These are phyloP conservation scores for Verasper variegatus DNA, from an alignment of 2,113 vertebrate genomes.

Conservation along the genomic window DNA sequence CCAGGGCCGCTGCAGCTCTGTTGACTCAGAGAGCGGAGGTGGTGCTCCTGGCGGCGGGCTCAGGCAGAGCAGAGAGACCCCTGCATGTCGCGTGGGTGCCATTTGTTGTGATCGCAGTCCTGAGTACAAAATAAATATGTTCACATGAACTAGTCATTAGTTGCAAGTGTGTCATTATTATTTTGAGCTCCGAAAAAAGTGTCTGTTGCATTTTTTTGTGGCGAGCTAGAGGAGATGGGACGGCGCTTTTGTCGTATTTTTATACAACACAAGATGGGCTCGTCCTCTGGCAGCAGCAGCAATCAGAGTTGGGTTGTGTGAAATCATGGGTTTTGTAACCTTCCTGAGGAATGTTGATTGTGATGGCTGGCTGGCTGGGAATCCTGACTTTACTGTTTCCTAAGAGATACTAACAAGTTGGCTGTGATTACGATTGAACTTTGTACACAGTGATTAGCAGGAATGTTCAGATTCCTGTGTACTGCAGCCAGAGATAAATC, in stretches of 20 bases:
- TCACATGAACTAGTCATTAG: not conserved
- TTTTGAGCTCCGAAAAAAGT: not conserved
- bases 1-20: constrained; percentile 57
- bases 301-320: constrained; percentile 61
- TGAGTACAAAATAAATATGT: not conserved
- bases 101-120: constrained; percentile 6
- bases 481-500: constrained; percentile 67
- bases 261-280: constrained; percentile 53
- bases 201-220: not conserved
- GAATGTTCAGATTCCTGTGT: constrained; percentile 78
- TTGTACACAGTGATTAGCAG: constrained; percentile 80
- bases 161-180: not conserved
- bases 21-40: constrained; percentile 60
- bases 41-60: constrained; percentile 49
- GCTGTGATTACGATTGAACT: constrained; percentile 80
- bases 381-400: constrained; percentile 79
- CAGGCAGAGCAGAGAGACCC: not conserved
- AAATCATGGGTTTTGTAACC: constrained; percentile 77
- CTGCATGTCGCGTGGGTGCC: not conserved
- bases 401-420: constrained; percentile 78
- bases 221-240: constrained; percentile 10
- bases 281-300: constrained; percentile 32
- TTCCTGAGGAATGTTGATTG: constrained; percentile 82
- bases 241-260: constrained; percentile 48
- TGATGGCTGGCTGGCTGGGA: constrained; percentile 77